Evolutionary conservation across 1,140 invertebrate genomes (phyloP).

Genomic region (Cydia fagiglandana): DNA sequence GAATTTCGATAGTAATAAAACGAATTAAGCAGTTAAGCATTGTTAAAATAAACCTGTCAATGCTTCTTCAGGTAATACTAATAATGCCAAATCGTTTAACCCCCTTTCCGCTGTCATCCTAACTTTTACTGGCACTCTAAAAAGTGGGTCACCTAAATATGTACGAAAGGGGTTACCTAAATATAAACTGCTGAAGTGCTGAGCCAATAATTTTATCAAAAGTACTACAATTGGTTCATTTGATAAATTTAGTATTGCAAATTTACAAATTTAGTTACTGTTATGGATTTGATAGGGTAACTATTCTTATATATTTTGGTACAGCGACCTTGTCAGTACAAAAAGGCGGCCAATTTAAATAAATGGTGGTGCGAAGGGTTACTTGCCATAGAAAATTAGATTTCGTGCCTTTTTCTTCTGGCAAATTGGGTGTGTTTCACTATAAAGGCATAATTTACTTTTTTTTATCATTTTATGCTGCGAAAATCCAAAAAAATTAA

Average conservation of each 20-base stretch:
- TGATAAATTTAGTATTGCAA: background rate
- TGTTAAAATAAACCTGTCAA: constrained; percentile 1
- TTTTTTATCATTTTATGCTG: too few species aligned
- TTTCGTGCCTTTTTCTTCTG: too few species aligned
- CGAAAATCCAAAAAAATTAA: too few species aligned
- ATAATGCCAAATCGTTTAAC: background rate
- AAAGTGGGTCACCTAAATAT: background rate
- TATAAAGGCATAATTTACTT: too few species aligned
- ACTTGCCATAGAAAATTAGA: too few species aligned
- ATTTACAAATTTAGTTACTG: too few species aligned
- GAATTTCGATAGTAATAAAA: background rate
- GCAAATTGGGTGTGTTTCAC: too few species aligned
- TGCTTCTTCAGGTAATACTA: background rate
- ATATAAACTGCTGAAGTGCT: background rate
- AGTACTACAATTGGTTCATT: background rate
- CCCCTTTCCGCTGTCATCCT: background rate
- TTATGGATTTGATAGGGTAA: too few species aligned
- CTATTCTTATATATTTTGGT: too few species aligned
- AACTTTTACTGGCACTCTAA: background rate
- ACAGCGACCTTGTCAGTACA: too few species aligned
- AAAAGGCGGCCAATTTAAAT: too few species aligned
- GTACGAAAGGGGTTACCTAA: constrained; percentile 1
- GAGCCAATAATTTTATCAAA: background rate
- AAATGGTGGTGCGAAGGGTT: too few species aligned
- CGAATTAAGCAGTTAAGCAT: background rate